Conservation (phyloP, 2,888 invertebrate species). For the Macrosiphum euphorbiae region DNA sequence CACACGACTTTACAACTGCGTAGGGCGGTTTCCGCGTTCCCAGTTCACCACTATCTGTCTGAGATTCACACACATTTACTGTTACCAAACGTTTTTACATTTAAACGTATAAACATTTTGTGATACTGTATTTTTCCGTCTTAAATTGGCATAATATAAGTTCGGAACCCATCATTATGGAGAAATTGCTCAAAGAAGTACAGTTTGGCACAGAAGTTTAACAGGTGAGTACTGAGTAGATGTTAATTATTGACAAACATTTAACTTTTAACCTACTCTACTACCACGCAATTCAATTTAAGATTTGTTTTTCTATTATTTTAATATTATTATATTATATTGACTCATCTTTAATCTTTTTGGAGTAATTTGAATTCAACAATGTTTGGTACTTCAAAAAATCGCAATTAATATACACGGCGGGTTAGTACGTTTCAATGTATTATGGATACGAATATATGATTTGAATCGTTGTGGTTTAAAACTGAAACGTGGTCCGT, state of each 20-base stretch:
- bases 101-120: not conserved
- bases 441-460: not conserved
- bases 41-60: not conserved
- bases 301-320: no score
- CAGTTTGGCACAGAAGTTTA: not conserved
- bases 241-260: not conserved
- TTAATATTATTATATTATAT: no score
- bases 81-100: not conserved
- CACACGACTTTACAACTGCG: not conserved
- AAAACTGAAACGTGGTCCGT: not conserved
- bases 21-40: not conserved
- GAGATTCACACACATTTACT: not conserved
- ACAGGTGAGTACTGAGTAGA: not conserved
- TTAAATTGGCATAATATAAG: not conserved
- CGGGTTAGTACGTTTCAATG: not conserved
- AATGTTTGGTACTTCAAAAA: no score
- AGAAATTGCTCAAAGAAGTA: not conserved
- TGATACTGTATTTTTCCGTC: not conserved
- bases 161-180: not conserved
- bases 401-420: no score
- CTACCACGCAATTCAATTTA: not conserved
- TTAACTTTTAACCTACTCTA: not conserved
- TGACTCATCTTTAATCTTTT: no score
- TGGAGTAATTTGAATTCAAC: no score
- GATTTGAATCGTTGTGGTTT: not conserved